These are phyloP conservation scores for Vireo griseus DNA, from an alignment of 2,797 vertebrate species.

Conservation along the genomic window DNA sequence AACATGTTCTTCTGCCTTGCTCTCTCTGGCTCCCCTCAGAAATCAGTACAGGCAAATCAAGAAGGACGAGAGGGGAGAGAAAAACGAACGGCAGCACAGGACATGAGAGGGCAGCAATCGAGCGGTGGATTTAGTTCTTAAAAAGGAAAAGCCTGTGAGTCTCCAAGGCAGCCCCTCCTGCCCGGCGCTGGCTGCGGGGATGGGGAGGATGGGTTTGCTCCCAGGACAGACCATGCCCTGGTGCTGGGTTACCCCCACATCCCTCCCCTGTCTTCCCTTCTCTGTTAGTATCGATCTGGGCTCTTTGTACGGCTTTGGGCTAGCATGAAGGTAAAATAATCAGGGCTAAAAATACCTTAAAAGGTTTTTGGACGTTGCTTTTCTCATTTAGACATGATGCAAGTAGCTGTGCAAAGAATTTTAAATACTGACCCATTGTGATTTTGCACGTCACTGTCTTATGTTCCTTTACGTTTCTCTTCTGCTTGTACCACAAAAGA, in stretches of 20 bases:
- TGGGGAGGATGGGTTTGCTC: background rate
- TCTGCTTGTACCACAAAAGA: background rate
- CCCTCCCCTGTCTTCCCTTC: background rate
- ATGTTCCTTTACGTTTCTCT: background rate
- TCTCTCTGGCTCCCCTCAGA: slow-evolving; percentile 53
- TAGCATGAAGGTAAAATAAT: slow-evolving; percentile 15
- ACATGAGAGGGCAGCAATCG: slow-evolving; percentile 75
- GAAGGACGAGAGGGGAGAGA: background rate
- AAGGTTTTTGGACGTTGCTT: background rate
- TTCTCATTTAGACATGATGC: background rate
- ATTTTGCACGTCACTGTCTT: background rate
- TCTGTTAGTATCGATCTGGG: background rate
- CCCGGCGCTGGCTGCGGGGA: background rate
- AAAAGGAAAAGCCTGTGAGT: background rate
- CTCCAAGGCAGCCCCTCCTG: background rate
- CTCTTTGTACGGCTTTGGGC: background rate
- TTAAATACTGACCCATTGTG: background rate
- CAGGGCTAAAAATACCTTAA: slow-evolving; percentile 39
- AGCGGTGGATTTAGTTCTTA: slow-evolving; percentile 33
- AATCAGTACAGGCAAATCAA: slow-evolving; percentile 33
- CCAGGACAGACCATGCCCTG: background rate
- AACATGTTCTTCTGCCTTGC: slow-evolving; percentile 70
- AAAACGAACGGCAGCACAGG: slow-evolving; percentile 1
- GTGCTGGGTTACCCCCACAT: background rate
- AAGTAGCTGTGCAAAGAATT: slow-evolving; percentile 16